Evolutionary conservation across 2,797 vertebrate genomes (phyloP).

Genomic region (Coccyzus lansbergi): DNA sequence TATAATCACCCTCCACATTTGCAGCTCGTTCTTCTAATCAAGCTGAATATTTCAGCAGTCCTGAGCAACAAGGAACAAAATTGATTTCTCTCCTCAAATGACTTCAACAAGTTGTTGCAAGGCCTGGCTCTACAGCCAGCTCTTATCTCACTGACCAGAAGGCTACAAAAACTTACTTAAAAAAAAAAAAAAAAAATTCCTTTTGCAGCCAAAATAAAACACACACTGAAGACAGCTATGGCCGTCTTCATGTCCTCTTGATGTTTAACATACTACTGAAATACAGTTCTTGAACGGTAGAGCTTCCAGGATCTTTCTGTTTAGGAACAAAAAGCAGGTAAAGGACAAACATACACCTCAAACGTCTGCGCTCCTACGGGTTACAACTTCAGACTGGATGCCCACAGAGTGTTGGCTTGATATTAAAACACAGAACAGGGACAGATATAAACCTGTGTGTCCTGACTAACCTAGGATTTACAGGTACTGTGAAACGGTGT

Average conservation of each 20-base stretch:
- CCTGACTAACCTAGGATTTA: not conserved
- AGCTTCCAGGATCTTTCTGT: not conserved
- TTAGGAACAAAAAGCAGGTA: rapidly evolving
- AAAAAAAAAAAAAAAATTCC: not conserved
- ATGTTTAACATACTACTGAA: not conserved
- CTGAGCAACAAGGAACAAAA: not conserved
- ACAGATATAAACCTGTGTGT: not conserved
- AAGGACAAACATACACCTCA: not conserved
- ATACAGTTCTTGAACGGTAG: not conserved
- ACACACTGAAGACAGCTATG: not conserved
- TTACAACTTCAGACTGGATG: not conserved
- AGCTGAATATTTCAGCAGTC: not conserved
- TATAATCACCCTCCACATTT: constrained; percentile 24
- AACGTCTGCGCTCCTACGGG: rapidly evolving
- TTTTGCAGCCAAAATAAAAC: not conserved
- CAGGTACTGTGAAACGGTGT: rapidly evolving
- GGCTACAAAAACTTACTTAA: not conserved
- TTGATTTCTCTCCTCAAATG: constrained; percentile 2
- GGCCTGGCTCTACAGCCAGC: not conserved
- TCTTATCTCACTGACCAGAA: not conserved
- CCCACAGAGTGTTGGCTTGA: not conserved
- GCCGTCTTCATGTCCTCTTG: not conserved
- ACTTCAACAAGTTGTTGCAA: not conserved
- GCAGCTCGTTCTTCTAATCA: constrained; percentile 12
- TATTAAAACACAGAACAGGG: not conserved